phyloP scores from a whole-genome alignment of 2,113 vertebrate species.

The Nymphicus hollandicus region DNA sequence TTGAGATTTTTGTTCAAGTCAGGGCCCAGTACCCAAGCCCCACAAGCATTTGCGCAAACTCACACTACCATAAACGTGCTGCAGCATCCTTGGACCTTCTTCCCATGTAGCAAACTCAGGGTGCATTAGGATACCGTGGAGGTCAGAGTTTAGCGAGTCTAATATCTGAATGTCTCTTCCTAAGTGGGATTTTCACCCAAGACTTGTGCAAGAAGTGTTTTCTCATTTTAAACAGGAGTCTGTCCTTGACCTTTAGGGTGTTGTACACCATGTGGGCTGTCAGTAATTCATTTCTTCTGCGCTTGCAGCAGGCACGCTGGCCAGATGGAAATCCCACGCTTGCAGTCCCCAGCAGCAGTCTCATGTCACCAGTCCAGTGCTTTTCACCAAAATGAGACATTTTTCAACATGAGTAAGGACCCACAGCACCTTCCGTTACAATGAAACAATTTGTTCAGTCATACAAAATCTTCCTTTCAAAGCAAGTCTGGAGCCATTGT shows the following conservation, averaged over 20 bases:
- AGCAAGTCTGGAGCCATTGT: neutral
- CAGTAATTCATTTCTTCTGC: neutral
- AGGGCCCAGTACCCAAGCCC: accelerated
- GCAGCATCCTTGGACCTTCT: neutral
- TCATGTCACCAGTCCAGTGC: neutral
- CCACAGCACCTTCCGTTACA: neutral
- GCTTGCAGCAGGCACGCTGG: neutral
- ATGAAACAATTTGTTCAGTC: neutral
- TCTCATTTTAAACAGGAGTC: neutral
- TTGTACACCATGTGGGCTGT: neutral
- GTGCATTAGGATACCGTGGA: neutral
- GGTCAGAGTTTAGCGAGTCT: neutral
- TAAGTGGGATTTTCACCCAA: neutral
- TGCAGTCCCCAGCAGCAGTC: neutral
- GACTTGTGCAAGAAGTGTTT: neutral
- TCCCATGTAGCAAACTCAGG: neutral
- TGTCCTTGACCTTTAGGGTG: neutral
- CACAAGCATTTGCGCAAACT: neutral
- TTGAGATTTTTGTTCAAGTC: neutral
- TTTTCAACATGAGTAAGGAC: neutral
- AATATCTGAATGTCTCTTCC: neutral
- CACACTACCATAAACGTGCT: neutral
- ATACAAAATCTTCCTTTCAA: neutral
- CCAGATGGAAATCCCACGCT: slow-evolving; percentile 49
- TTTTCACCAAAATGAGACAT: neutral